These are phyloP conservation scores for Trichomycterus rosablanca DNA, from an alignment of 2,113 vertebrate genomes.

Conservation along the genomic window DNA sequence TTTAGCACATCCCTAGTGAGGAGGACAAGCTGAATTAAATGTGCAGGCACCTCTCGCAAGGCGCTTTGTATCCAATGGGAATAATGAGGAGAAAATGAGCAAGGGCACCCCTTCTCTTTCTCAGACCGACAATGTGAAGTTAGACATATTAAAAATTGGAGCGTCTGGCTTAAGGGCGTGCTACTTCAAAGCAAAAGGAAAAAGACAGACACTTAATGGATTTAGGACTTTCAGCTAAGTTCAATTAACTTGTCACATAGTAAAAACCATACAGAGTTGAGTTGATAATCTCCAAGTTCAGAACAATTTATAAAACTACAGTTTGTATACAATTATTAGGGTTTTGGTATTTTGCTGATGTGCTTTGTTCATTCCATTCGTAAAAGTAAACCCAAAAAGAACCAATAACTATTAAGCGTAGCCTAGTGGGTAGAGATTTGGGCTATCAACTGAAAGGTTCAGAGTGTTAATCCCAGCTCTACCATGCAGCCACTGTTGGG, in stretches of 20 bases:
- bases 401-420: too few relatives aligned
- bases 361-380: too few relatives aligned
- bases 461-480: too few relatives aligned
- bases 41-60: slow-evolving; percentile 18
- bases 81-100: slow-evolving; percentile 16
- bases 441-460: too few relatives aligned
- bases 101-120: slow-evolving; percentile 1
- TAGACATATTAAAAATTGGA: slow-evolving; percentile 31
- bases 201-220: slow-evolving; percentile 15
- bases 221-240: slow-evolving; percentile 17
- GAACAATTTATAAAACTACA: too few relatives aligned
- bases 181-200: slow-evolving; percentile 25
- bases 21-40: slow-evolving; percentile 20
- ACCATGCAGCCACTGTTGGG: too few relatives aligned
- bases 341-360: too few relatives aligned
- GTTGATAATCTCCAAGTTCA: too few relatives aligned
- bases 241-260: slow-evolving; percentile 5
- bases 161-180: slow-evolving; percentile 4
- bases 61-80: neutral
- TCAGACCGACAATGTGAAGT: slow-evolving; percentile 18
- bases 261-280: too few relatives aligned
- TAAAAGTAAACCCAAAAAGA: too few relatives aligned
- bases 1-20: slow-evolving; percentile 3
- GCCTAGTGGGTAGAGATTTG: too few relatives aligned
- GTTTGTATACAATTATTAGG: too few relatives aligned